Evolutionary conservation across 2,888 invertebrate species (phyloP).

Genomic region (Zhengitettix transpicula): DNA sequence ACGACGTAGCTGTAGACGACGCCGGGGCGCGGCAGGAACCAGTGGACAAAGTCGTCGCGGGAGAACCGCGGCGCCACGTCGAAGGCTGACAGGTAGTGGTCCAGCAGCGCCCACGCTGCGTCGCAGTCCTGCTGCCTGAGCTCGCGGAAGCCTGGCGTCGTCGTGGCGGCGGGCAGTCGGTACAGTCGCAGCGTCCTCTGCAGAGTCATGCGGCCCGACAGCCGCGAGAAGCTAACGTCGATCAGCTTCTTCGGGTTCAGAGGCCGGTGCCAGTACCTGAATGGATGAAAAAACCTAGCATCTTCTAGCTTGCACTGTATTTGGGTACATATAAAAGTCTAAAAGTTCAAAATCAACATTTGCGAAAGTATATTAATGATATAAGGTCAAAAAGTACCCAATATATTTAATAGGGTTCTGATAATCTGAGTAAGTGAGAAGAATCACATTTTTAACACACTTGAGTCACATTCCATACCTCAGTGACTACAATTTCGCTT

Average conservation of each 20-base stretch:
- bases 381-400: too few relatives aligned
- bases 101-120: neutral
- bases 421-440: too few relatives aligned
- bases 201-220: neutral
- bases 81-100: neutral
- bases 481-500: too few relatives aligned
- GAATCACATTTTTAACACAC: too few relatives aligned
- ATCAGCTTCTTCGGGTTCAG: neutral
- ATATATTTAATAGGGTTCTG: too few relatives aligned
- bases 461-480: too few relatives aligned
- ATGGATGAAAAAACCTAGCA: too few relatives aligned
- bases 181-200: neutral
- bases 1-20: neutral
- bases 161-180: neutral
- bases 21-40: neutral
- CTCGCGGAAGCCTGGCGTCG: neutral
- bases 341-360: too few relatives aligned
- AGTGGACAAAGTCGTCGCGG: neutral
- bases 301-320: too few relatives aligned
- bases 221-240: neutral
- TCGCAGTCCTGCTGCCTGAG: neutral
- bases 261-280: neutral
- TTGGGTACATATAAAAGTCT: too few relatives aligned
- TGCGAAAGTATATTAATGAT: too few relatives aligned
- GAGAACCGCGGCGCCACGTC: neutral